phyloP scores from a whole-genome alignment of 2,888 invertebrate genomes.

The Adelognathus sp. region DNA sequence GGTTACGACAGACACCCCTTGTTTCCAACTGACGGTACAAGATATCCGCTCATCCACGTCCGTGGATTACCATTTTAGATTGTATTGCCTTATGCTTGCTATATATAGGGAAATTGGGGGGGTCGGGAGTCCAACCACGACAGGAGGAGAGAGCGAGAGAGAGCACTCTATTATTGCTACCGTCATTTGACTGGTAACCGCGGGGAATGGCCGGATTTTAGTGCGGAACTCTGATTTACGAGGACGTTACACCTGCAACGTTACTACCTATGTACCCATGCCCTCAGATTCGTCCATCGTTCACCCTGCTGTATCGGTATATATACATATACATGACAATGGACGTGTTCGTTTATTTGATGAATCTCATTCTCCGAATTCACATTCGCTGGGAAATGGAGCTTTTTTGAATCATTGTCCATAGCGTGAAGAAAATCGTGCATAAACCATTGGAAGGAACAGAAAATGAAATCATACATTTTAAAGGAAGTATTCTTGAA shows the following conservation, averaged over 20 bases:
- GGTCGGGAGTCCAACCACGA: neutral
- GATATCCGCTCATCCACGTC: conserved; percentile 28
- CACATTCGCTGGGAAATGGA: conserved; percentile 7
- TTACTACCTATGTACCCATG: conserved; percentile 24
- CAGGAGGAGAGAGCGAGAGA: neutral
- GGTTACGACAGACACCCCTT: neutral
- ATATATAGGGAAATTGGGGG: conserved; percentile 9
- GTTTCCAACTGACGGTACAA: neutral
- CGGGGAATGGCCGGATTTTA: conserved; percentile 67
- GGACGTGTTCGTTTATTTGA: conserved; percentile 8
- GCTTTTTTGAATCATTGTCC: neutral
- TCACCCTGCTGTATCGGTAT: neutral
- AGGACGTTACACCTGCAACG: conserved; percentile 68
- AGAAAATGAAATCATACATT: neutral
- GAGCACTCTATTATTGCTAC: conserved; percentile 64
- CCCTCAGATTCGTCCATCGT: neutral
- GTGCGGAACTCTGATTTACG: conserved; percentile 70
- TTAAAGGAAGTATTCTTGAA: too few relatives aligned
- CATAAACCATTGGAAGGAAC: neutral
- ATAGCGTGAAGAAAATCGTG: neutral
- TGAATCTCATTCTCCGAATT: conserved; percentile 22
- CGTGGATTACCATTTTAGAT: conserved; percentile 64
- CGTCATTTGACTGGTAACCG: conserved; percentile 65
- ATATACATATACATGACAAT: conserved; percentile 5
- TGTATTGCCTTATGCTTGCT: conserved; percentile 59